A percentile compares a stretch with the other conserved stretches of the same genome.
These are phyloP conservation scores for Diloba caeruleocephala DNA, from an alignment of 2,888 invertebrate genomes.

Conservation along the genomic window DNA sequence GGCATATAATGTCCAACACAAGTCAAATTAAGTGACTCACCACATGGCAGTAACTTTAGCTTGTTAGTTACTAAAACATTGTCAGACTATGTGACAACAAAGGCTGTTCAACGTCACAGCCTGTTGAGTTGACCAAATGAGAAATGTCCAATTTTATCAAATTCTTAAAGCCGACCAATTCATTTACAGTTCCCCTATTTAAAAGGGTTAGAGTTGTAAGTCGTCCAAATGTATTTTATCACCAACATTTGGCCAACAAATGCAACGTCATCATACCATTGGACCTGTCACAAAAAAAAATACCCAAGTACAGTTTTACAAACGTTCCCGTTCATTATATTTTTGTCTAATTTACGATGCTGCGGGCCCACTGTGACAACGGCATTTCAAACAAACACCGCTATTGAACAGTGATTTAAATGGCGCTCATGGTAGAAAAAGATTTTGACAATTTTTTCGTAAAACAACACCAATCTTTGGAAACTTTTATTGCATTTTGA, in stretches of 20 bases:
- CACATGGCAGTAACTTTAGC: not conserved
- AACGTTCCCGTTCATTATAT: constrained; percentile 81
- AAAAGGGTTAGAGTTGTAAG: constrained; percentile 11
- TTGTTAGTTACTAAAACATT: constrained; percentile 38
- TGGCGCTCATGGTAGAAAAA: constrained; percentile 50
- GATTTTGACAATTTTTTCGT: constrained; percentile 71
- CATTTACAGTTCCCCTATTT: not conserved
- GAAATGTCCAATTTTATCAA: constrained; percentile 53
- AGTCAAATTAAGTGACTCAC: constrained; percentile 25
- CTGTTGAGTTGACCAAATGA: constrained; percentile 59
- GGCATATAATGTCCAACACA: constrained; percentile 2
- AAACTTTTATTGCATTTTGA: constrained; percentile 77
- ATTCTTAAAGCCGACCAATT: not conserved
- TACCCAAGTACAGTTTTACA: constrained; percentile 77
- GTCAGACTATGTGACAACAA: constrained; percentile 54
- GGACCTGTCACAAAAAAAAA: constrained; percentile 63
- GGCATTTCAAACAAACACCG: constrained; percentile 71
- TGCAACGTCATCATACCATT: constrained; percentile 63
- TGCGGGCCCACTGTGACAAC: constrained; percentile 78
- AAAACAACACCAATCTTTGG: constrained; percentile 72
- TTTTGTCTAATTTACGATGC: constrained; percentile 79
- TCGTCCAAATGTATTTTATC: not conserved
- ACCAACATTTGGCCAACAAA: constrained; percentile 42
- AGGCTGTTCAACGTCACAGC: constrained; percentile 54
- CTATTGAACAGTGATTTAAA: constrained; percentile 64